phyloP scores from a whole-genome alignment of 2,797 vertebrate species.

The Phoebastria nigripes region DNA sequence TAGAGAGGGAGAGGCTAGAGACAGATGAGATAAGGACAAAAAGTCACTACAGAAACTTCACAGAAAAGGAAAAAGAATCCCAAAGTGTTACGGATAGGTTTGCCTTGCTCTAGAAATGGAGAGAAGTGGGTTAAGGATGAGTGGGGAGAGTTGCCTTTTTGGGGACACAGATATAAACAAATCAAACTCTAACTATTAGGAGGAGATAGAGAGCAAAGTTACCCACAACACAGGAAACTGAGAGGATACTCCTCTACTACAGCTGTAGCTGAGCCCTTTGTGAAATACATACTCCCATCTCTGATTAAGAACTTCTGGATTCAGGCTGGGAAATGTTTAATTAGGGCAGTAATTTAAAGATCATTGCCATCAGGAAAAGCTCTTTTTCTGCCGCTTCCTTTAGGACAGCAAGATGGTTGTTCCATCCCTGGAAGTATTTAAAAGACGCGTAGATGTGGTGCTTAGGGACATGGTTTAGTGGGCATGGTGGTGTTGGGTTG shows the following conservation, averaged over 20 bases:
- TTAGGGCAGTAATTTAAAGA: not conserved
- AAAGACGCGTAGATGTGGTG: too few relatives aligned
- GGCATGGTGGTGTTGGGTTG: too few relatives aligned
- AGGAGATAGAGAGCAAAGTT: not conserved
- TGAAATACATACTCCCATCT: not conserved
- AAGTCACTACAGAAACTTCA: not conserved
- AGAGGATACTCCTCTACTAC: not conserved
- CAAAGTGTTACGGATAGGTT: not conserved
- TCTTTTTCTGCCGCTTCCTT: not conserved
- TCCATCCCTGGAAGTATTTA: too few relatives aligned
- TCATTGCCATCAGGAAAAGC: not conserved
- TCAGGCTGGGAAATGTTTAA: not conserved
- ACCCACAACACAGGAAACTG: not conserved
- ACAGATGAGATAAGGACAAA: slow-evolving; percentile 7
- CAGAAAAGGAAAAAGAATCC: not conserved
- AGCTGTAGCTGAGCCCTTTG: not conserved
- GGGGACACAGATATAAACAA: not conserved
- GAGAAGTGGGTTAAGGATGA: not conserved
- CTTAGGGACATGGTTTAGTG: too few relatives aligned
- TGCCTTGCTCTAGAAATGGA: not conserved
- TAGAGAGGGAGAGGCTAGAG: not conserved
- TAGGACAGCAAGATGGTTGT: too few relatives aligned
- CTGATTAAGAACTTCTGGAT: not conserved
- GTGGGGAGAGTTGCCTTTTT: not conserved
- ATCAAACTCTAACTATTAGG: not conserved